These are phyloP conservation scores for Nephrotoma appendiculata DNA, from an alignment of 2,888 invertebrate species.

Conservation along the genomic window DNA sequence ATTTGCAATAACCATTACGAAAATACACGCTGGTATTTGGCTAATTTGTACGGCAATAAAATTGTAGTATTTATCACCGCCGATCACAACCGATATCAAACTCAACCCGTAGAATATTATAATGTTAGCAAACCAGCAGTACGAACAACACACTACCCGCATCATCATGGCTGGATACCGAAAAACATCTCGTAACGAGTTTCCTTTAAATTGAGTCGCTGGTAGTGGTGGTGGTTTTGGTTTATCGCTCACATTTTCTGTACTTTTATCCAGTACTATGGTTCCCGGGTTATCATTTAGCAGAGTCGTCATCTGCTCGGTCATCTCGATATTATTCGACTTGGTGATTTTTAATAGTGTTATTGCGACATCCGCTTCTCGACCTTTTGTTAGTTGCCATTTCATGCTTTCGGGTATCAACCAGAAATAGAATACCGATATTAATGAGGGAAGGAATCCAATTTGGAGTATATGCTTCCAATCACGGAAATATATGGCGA, in stretches of 20 bases:
- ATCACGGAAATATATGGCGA: constrained; percentile 49
- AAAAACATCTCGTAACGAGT: neutral
- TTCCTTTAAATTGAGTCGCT: neutral
- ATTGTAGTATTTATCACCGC: constrained; percentile 62
- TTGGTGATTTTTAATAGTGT: constrained; percentile 42
- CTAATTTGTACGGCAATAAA: constrained; percentile 42
- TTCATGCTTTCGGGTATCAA: constrained; percentile 57
- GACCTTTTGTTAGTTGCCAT: constrained; percentile 54
- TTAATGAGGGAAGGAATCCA: constrained; percentile 49
- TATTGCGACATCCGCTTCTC: constrained; percentile 35
- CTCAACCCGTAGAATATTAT: constrained; percentile 70
- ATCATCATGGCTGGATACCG: constrained; percentile 19
- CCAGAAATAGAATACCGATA: constrained; percentile 52
- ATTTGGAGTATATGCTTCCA: constrained; percentile 53
- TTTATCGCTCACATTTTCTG: neutral
- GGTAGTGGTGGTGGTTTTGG: neutral
- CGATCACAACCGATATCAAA: constrained; percentile 56
- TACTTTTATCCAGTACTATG: neutral
- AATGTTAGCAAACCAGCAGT: constrained; percentile 67
- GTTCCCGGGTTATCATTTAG: neutral
- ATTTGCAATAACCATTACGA: constrained; percentile 47
- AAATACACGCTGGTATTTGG: constrained; percentile 58
- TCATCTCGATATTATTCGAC: constrained; percentile 44
- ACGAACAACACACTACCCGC: constrained; percentile 44
- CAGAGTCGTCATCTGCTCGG: constrained; percentile 20